Percentiles rank a stretch among this genome's conserved stretches.
phyloP scores from a whole-genome alignment of 2,888 invertebrate species.

The Cylloceria caligata region DNA sequence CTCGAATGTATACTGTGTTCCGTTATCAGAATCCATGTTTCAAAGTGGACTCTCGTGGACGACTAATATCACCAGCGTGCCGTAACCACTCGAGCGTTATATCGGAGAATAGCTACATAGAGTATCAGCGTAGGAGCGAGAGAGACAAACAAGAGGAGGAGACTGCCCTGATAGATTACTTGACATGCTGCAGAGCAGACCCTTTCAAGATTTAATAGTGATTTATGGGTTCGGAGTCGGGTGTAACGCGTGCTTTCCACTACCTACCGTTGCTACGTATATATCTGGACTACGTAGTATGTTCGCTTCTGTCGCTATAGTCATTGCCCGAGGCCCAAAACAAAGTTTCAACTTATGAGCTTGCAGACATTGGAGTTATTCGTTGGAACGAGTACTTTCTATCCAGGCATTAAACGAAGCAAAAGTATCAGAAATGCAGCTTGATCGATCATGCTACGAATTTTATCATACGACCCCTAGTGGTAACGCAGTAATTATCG shows the following conservation, averaged over 20 bases:
- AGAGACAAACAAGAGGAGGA: slow-evolving; percentile 43
- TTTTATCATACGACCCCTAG: background rate
- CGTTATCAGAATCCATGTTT: slow-evolving; percentile 71
- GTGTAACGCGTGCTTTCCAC: slow-evolving; percentile 11
- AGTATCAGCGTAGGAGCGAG: slow-evolving; percentile 22
- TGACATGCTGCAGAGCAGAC: slow-evolving; percentile 76
- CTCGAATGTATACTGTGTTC: slow-evolving; percentile 49
- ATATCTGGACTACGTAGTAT: slow-evolving; percentile 13
- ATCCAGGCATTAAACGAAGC: background rate
- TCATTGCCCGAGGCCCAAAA: slow-evolving; percentile 9
- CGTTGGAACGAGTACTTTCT: slow-evolving; percentile 19
- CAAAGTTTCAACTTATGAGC: slow-evolving; percentile 26
- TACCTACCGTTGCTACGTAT: background rate
- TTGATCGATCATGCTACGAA: background rate
- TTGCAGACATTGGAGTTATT: slow-evolving; percentile 7
- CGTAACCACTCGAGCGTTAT: slow-evolving; percentile 75
- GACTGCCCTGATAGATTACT: slow-evolving; percentile 80
- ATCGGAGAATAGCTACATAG: slow-evolving; percentile 58
- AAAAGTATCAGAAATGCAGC: background rate
- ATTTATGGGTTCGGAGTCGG: slow-evolving; percentile 74
- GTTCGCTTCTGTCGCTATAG: slow-evolving; percentile 18
- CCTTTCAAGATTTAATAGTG: slow-evolving; percentile 82
- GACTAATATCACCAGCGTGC: slow-evolving; percentile 48
- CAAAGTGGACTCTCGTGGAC: slow-evolving; percentile 35
- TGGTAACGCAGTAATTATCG: background rate